These are phyloP conservation scores for Odontamblyopus lacepedii DNA, from an alignment of 2,797 vertebrate species.

Conservation along the genomic window DNA sequence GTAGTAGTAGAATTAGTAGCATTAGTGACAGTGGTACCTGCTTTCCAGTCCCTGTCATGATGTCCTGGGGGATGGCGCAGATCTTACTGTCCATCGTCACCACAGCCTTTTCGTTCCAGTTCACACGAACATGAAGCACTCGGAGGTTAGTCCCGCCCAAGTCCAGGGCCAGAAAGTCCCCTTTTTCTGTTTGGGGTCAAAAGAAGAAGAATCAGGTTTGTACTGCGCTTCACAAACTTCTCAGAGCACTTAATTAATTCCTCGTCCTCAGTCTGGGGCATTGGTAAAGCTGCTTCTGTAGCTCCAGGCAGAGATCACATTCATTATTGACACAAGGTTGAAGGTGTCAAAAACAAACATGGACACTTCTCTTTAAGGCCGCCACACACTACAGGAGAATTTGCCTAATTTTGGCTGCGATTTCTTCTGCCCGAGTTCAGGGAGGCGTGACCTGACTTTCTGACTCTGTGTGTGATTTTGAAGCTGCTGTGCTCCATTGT, in stretches of 20 bases:
- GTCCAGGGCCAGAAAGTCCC: constrained; percentile 83
- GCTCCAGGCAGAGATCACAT: no score
- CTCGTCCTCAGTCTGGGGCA: background rate
- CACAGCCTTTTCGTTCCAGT: constrained; percentile 48
- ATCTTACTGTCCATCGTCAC: constrained; percentile 68
- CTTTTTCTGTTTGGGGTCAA: constrained; percentile 71
- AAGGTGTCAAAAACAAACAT: no score
- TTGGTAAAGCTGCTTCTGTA: no score
- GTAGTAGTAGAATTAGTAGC: background rate
- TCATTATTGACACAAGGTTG: no score
- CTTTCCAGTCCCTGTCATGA: constrained; percentile 74
- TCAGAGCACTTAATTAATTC: background rate
- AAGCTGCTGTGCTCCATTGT: no score
- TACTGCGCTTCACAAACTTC: no score
- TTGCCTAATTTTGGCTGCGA: no score
- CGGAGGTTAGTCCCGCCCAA: constrained; percentile 79
- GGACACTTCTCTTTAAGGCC: no score
- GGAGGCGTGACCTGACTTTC: no score
- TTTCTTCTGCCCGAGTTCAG: no score
- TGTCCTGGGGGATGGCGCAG: constrained; percentile 70
- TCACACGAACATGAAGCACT: constrained; percentile 76
- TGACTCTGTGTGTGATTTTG: no score
- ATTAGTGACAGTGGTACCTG: constrained; percentile 62
- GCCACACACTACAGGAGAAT: no score
- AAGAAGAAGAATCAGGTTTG: background rate